Evolutionary conservation across 2,113 vertebrate species (phyloP).

Genomic region (Passer montanus): DNA sequence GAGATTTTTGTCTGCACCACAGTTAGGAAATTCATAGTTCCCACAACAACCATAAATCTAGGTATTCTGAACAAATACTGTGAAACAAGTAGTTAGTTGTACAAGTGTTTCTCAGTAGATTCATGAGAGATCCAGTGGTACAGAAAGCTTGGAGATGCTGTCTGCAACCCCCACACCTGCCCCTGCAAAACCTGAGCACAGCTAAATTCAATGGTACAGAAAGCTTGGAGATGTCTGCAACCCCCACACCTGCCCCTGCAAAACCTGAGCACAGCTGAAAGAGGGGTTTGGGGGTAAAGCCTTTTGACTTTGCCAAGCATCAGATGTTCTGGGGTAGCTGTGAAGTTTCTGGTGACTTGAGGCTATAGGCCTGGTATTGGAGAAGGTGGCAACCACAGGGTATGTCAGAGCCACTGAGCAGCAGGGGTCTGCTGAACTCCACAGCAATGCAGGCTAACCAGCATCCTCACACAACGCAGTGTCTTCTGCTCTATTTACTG

Average conservation of each 20-base stretch:
- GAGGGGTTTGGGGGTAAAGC: neutral
- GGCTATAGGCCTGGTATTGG: neutral
- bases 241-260: neutral
- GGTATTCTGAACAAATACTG: neutral
- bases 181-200: no score
- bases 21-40: neutral
- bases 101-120: neutral
- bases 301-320: neutral
- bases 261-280: neutral
- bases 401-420: neutral
- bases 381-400: neutral
- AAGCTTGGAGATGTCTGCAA: neutral
- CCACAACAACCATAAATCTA: neutral
- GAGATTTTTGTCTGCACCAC: neutral
- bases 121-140: fast-evolving
- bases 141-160: neutral
- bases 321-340: neutral
- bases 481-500: neutral
- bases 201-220: no score
- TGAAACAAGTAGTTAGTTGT: neutral
- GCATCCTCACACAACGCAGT: neutral
- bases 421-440: neutral
- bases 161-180: neutral
- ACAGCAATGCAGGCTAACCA: fast-evolving
- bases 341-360: neutral